A percentile compares a stretch with the other conserved stretches of the same genome.
These are phyloP conservation scores for Acestrorhynchus altus DNA, from an alignment of 2,797 vertebrate genomes.

Conservation along the genomic window DNA sequence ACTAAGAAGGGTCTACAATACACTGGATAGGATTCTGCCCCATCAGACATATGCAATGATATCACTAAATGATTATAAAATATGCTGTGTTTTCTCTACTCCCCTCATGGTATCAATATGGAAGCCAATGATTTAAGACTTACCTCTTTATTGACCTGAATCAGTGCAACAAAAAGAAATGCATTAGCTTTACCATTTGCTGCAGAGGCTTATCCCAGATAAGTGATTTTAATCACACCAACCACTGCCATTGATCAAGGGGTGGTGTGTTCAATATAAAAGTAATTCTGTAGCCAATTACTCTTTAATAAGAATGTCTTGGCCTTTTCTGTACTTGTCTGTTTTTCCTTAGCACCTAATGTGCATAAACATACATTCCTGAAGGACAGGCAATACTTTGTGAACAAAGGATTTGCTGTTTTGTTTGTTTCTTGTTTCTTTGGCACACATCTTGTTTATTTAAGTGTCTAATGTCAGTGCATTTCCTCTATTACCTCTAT, in stretches of 20 bases:
- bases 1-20: constrained; percentile 40
- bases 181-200: constrained; percentile 57
- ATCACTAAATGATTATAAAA: constrained; percentile 52
- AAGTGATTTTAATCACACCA: constrained; percentile 70
- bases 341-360: constrained; percentile 75
- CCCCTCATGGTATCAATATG: constrained; percentile 49
- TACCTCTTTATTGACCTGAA: constrained; percentile 56
- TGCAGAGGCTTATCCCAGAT: constrained; percentile 64
- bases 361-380: constrained; percentile 64
- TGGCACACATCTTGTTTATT: constrained; percentile 4
- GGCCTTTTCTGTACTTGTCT: constrained; percentile 77
- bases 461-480: neutral
- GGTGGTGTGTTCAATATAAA: constrained; percentile 76
- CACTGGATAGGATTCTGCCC: constrained; percentile 35
- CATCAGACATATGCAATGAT: constrained; percentile 50
- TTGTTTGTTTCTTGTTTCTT: constrained; percentile 50
- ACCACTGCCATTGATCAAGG: constrained; percentile 73
- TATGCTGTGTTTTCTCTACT: constrained; percentile 43
- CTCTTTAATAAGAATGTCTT: constrained; percentile 80
- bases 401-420: constrained; percentile 64
- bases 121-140: constrained; percentile 39
- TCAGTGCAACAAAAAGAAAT: constrained; percentile 58
- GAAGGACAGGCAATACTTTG: constrained; percentile 64
- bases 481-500: no score
- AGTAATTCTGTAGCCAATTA: constrained; percentile 80